phyloP scores from a whole-genome alignment of 2,888 invertebrate species.

The Cheilosia vernalis region DNA sequence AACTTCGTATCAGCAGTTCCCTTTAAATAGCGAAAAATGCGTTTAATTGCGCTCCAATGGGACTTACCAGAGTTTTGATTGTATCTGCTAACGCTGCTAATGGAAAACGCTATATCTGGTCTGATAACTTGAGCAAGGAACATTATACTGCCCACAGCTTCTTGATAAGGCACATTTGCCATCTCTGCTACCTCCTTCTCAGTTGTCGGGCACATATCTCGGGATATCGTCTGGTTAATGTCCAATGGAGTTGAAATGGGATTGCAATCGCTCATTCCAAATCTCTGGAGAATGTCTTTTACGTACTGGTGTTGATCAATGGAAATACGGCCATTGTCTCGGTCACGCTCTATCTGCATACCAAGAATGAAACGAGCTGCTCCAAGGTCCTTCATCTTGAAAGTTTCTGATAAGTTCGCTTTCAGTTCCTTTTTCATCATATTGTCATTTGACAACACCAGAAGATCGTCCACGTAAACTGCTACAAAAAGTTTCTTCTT shows the following conservation, averaged over 20 bases:
- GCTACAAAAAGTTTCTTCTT: slow-evolving; percentile 54
- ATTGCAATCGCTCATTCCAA: too few relatives aligned
- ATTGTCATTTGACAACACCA: slow-evolving; percentile 41
- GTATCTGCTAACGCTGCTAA: slow-evolving; percentile 70
- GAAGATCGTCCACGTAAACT: slow-evolving; percentile 67
- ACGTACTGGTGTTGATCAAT: slow-evolving; percentile 49
- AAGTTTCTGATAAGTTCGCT: slow-evolving; percentile 23
- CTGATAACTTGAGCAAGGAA: slow-evolving; percentile 48
- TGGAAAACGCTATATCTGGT: slow-evolving; percentile 73
- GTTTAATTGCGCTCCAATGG: slow-evolving; percentile 74
- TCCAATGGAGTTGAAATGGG: too few relatives aligned
- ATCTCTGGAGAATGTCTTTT: slow-evolving; percentile 25
- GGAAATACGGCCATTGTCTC: slow-evolving; percentile 9
- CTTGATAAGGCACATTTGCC: slow-evolving; percentile 39
- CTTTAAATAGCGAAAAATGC: slow-evolving; percentile 61
- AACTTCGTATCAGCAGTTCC: slow-evolving; percentile 37
- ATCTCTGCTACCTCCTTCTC: not conserved
- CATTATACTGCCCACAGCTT: slow-evolving; percentile 30
- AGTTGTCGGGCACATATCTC: not conserved
- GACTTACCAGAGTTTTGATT: slow-evolving; percentile 59
- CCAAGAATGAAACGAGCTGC: slow-evolving; percentile 42
- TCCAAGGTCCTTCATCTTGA: slow-evolving; percentile 63
- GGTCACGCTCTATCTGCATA: slow-evolving; percentile 45
- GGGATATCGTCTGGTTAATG: slow-evolving; percentile 1
- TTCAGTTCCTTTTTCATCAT: slow-evolving; percentile 36